These are phyloP conservation scores for Nephrotoma guestfalica DNA, from an alignment of 2,888 invertebrate species.

Conservation along the genomic window DNA sequence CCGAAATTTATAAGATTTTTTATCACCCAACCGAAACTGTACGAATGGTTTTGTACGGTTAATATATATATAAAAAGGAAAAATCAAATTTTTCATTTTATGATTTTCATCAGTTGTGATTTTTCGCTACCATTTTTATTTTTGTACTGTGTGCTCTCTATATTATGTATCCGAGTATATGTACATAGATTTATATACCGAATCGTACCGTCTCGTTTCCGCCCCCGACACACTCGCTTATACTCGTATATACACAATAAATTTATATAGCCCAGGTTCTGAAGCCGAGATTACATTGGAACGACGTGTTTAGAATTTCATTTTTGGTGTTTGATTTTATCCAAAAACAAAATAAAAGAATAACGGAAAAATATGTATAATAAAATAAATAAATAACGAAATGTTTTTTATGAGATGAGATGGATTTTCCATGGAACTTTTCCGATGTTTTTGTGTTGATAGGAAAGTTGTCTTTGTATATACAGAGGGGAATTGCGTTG, in stretches of 20 bases:
- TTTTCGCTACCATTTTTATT: background rate
- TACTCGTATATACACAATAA: background rate
- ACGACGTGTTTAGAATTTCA: slow-evolving; percentile 2
- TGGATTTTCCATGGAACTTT: background rate
- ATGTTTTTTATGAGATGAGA: background rate
- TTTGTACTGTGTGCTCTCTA: background rate
- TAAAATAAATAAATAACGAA: background rate
- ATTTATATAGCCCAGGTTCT: background rate
- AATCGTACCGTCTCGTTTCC: background rate
- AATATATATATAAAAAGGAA: background rate
- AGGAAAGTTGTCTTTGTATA: background rate
- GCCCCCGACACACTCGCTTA: background rate
- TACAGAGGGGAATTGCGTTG: background rate
- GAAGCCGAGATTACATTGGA: slow-evolving; percentile 1
- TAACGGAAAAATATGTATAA: background rate
- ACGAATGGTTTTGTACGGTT: background rate
- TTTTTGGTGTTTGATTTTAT: background rate
- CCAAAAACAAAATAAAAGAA: background rate
- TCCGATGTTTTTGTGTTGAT: background rate
- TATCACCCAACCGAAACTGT: background rate
- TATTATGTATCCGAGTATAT: background rate
- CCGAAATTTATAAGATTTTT: background rate
- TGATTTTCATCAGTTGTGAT: background rate
- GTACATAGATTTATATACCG: background rate
- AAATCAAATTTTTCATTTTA: background rate